phyloP scores from a whole-genome alignment of 2,797 vertebrate genomes.

The Enteromius argenteus region DNA sequence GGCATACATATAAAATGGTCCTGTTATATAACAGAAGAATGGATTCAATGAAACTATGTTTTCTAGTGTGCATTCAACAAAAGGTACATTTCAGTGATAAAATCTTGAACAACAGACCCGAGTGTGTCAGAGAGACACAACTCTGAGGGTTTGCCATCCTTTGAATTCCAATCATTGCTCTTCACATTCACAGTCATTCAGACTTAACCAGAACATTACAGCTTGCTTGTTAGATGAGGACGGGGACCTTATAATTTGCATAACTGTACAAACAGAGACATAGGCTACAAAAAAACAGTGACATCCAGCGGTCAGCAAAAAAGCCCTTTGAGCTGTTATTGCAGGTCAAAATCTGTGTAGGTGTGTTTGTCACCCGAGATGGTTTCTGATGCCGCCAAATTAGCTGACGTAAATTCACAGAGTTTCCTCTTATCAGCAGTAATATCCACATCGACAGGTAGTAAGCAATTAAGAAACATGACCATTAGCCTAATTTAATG shows the following conservation, averaged over 20 bases:
- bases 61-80: not conserved
- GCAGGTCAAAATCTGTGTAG: constrained; percentile 17
- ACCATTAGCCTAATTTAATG: constrained; percentile 64
- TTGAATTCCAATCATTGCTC: constrained; percentile 73
- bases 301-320: not conserved
- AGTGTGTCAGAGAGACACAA: constrained; percentile 7
- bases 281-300: not conserved
- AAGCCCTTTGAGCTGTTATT: not conserved
- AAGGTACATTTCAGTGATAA: constrained; percentile 36
- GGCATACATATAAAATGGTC: not conserved
- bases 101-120: constrained; percentile 1
- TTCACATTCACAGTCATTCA: constrained; percentile 65
- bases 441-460: constrained; percentile 40
- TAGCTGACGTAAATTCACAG: constrained; percentile 31
- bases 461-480: constrained; percentile 61
- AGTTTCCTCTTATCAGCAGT: constrained; percentile 18
- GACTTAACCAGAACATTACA: constrained; percentile 75
- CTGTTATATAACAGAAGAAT: not conserved
- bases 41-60: not conserved
- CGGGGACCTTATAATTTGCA: constrained; percentile 13
- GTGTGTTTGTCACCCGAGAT: constrained; percentile 38
- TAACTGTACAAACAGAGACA: not conserved
- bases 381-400: constrained; percentile 10
- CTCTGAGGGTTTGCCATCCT: constrained; percentile 7
- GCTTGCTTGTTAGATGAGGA: constrained; percentile 32